Evolutionary conservation across 2,888 invertebrate genomes (phyloP).

Genomic region (Strigamia transsilvanica): DNA sequence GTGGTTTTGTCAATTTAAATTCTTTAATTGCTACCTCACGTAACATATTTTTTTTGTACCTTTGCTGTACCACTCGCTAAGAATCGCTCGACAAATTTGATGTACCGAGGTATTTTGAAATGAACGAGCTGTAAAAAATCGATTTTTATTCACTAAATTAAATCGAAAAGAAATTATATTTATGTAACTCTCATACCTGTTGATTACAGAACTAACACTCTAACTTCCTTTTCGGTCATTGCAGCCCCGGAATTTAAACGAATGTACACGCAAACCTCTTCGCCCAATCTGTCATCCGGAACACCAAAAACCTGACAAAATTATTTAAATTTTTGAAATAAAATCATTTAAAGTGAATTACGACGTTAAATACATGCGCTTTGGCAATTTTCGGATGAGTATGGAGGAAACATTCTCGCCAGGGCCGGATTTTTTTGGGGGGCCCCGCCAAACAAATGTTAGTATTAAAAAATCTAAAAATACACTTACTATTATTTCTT

Average conservation of each 20-base stretch:
- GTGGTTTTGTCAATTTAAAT: not conserved
- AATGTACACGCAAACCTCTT: constrained; percentile 9
- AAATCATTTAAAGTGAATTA: not conserved
- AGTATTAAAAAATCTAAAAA: too few species aligned
- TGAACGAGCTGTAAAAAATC: constrained; percentile 71
- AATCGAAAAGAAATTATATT: too few species aligned
- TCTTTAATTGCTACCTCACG: not conserved
- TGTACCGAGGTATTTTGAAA: constrained; percentile 81
- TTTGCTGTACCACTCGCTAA: constrained; percentile 87
- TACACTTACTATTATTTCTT: too few species aligned
- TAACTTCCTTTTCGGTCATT: too few species aligned
- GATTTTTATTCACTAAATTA: not conserved
- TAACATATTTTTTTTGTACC: constrained; percentile 76
- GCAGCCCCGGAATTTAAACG: too few species aligned
- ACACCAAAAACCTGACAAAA: constrained; percentile 32
- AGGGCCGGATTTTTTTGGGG: too few species aligned
- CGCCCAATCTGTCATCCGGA: constrained; percentile 8
- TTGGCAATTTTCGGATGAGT: constrained; percentile 67
- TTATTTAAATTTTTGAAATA: not conserved
- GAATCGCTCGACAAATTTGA: constrained; percentile 74
- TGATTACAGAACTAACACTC: too few species aligned
- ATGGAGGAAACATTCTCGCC: constrained; percentile 67
- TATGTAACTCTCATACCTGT: too few species aligned
- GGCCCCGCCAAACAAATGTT: too few species aligned
- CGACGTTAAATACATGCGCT: constrained; percentile 61